These are phyloP conservation scores for Lycodopsis pacificus DNA, from an alignment of 2,797 vertebrate genomes.

Conservation along the genomic window DNA sequence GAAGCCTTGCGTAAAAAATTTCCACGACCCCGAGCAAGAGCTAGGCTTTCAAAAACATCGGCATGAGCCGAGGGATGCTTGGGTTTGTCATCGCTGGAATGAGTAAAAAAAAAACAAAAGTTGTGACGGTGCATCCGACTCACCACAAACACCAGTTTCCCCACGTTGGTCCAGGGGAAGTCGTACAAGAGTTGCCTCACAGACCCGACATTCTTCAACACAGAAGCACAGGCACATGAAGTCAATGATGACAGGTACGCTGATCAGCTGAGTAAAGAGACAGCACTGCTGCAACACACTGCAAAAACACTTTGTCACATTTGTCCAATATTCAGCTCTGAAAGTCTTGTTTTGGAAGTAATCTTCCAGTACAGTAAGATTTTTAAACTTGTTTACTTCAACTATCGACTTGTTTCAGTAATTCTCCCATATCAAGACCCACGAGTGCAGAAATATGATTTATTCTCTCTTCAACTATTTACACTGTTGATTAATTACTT, in stretches of 20 bases:
- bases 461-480: not conserved
- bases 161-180: conserved; percentile 99
- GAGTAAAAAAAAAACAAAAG: not conserved
- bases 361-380: not conserved
- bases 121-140: conserved; percentile 71
- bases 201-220: conserved; percentile 90
- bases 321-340: not conserved
- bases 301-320: not conserved
- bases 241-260: not conserved
- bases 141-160: conserved; percentile 98
- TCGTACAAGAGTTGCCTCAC: conserved; percentile 95
- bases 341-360: not conserved
- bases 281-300: not conserved
- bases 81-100: conserved; percentile 29
- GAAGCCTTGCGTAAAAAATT: conserved; percentile 54
- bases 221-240: conserved; percentile 10
- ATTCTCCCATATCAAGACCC: too few relatives aligned
- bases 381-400: not conserved
- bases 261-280: not conserved
- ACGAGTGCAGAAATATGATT: not conserved
- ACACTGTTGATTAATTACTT: not conserved
- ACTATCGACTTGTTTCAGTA: too few relatives aligned
- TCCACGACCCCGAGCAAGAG: conserved; percentile 55
- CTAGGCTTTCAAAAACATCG: conserved; percentile 32
- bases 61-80: conserved; percentile 23